Evolutionary conservation across 2,113 vertebrate genomes (phyloP).

Genomic region (Triplophysa tibetana): DNA sequence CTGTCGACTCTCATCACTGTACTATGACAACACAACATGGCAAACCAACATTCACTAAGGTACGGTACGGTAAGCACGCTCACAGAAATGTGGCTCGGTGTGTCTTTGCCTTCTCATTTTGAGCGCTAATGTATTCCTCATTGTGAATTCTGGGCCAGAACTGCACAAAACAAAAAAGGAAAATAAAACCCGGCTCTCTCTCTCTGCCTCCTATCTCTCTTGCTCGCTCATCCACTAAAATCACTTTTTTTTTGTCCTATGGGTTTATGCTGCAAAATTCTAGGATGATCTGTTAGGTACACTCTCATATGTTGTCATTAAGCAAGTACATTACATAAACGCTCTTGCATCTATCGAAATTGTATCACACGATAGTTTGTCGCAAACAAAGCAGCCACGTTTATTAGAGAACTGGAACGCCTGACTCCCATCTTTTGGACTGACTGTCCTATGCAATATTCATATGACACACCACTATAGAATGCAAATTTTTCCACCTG

Average conservation of each 20-base stretch:
- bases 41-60: slow-evolving; percentile 98
- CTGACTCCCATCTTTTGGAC: background rate
- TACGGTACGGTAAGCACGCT: slow-evolving; percentile 56
- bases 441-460: slow-evolving; percentile 17
- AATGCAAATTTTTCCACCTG: slow-evolving; percentile 3
- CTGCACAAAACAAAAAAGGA: slow-evolving; percentile 60
- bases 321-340: background rate
- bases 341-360: background rate
- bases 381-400: background rate
- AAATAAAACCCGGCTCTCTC: slow-evolving; percentile 47
- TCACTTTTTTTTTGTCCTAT: background rate
- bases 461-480: slow-evolving; percentile 5
- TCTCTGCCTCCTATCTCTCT: background rate
- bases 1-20: slow-evolving; percentile 97
- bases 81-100: slow-evolving; percentile 1
- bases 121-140: slow-evolving; percentile 53
- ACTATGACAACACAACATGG: slow-evolving; percentile 98
- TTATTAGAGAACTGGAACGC: background rate
- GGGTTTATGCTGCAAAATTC: background rate
- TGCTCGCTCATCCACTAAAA: background rate
- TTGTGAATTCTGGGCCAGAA: slow-evolving; percentile 57
- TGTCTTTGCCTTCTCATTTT: slow-evolving; percentile 40
- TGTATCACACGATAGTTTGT: background rate
- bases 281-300: background rate
- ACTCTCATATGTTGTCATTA: background rate